These are phyloP conservation scores for Perognathus longimembris DNA, from an alignment of 2,113 vertebrate species.

Conservation along the genomic window DNA sequence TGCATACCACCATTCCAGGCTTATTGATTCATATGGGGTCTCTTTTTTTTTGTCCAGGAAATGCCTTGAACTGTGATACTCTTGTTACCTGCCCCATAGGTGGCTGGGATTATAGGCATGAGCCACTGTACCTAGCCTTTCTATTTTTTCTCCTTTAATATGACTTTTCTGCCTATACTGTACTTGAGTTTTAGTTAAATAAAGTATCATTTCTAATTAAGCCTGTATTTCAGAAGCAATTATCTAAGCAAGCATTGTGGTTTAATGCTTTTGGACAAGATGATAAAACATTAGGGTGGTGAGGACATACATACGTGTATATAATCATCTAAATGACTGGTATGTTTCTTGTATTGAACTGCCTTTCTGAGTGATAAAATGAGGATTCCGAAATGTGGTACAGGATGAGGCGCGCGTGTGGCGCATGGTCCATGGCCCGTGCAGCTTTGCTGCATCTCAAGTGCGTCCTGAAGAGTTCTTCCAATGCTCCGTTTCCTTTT, in stretches of 20 bases:
- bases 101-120: too few species aligned
- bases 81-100: too few species aligned
- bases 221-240: conserved; percentile 61
- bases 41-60: too few species aligned
- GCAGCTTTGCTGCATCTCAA: conserved; percentile 62
- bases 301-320: conserved; percentile 22
- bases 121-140: background rate
- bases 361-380: conserved; percentile 67
- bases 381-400: conserved; percentile 53
- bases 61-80: too few species aligned
- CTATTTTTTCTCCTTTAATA: background rate
- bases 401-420: conserved; percentile 52
- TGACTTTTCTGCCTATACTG: conserved; percentile 53
- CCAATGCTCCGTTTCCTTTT: conserved; percentile 73
- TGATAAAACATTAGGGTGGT: conserved; percentile 58
- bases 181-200: conserved; percentile 47
- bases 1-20: too few species aligned
- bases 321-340: conserved; percentile 65
- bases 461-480: conserved; percentile 82
- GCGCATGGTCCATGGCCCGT: background rate
- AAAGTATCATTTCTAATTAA: conserved; percentile 59
- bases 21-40: too few species aligned
- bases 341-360: conserved; percentile 69
- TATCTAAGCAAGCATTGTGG: conserved; percentile 62
- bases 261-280: conserved; percentile 66